Evolutionary conservation across 2,797 vertebrate species (phyloP).

Genomic region (Smutsia temminckii): DNA sequence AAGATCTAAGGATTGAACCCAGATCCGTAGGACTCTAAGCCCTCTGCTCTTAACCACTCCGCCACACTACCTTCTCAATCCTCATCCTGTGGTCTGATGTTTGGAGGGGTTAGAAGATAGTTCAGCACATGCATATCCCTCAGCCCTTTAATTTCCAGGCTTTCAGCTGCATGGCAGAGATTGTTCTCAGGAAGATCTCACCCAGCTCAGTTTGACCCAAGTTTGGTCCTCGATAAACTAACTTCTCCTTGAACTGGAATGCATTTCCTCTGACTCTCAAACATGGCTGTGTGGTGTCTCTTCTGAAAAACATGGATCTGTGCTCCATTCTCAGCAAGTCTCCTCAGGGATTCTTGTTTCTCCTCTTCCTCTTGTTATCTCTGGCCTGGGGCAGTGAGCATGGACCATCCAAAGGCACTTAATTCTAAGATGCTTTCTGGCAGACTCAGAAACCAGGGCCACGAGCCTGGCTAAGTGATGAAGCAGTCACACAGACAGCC

Average conservation of each 20-base stretch:
- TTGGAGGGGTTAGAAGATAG: conserved; percentile 12
- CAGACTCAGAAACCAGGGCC: not conserved
- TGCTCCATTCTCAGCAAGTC: not conserved
- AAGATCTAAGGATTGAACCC: not conserved
- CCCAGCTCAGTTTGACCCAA: not conserved
- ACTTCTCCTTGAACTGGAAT: conserved; percentile 33
- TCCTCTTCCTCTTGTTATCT: not conserved
- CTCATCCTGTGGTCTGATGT: not conserved
- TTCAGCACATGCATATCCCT: not conserved
- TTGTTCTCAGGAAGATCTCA: conserved; percentile 46
- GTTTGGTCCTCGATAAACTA: conserved; percentile 23
- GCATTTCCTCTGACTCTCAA: conserved; percentile 25
- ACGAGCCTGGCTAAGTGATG: not conserved
- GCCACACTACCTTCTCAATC: not conserved
- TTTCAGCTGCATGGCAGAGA: not conserved
- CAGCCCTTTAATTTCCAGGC: not conserved
- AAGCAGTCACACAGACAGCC: not conserved
- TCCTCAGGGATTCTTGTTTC: not conserved
- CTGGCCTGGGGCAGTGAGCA: not conserved
- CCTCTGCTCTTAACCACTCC: not conserved
- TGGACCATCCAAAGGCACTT: conserved; percentile 3
- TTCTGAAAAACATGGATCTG: conserved; percentile 33
- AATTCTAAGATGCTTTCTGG: conserved; percentile 42
- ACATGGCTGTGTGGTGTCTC: not conserved
- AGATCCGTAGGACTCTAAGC: not conserved